Conservation (phyloP, 2,113 vertebrate species). For the Scartelaos histophorus region DNA sequence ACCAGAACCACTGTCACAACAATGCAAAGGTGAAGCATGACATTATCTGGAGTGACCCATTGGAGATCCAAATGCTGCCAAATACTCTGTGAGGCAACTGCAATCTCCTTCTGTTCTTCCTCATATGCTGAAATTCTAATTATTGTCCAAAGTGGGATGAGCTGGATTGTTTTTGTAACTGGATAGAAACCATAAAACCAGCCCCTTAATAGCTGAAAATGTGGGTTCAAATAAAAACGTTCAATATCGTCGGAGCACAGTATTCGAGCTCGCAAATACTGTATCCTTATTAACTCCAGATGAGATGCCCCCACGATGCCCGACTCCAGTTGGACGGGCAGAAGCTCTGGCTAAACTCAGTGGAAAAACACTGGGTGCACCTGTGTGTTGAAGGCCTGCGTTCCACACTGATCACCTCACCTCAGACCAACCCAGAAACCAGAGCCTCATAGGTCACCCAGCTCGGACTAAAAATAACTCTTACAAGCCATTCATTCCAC, state of each 20-base stretch:
- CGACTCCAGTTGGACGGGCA: neutral
- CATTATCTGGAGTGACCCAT: too few relatives aligned
- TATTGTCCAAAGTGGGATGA: neutral
- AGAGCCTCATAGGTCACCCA: constrained; percentile 63
- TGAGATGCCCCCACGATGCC: neutral
- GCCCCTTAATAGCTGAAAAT: too few relatives aligned
- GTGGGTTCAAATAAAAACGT: too few relatives aligned
- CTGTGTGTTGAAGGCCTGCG: constrained; percentile 44
- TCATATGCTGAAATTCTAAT: too few relatives aligned
- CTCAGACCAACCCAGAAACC: constrained; percentile 54
- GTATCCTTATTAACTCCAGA: neutral
- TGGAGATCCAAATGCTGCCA: too few relatives aligned
- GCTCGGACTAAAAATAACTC: constrained; percentile 59
- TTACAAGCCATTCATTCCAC: constrained; percentile 25
- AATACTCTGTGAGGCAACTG: too few relatives aligned
- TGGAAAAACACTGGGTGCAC: constrained; percentile 53
- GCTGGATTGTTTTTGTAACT: too few relatives aligned
- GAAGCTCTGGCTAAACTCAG: neutral
- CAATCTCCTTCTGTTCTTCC: too few relatives aligned
- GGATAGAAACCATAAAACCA: too few relatives aligned
- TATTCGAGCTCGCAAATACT: constrained; percentile 8
- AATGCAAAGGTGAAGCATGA: neutral
- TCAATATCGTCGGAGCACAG: too few relatives aligned
- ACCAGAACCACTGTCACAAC: too few relatives aligned
- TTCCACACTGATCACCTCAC: constrained; percentile 54